These are phyloP conservation scores for Thymelicus sylvestris DNA, from an alignment of 2,888 invertebrate species.

Conservation along the genomic window DNA sequence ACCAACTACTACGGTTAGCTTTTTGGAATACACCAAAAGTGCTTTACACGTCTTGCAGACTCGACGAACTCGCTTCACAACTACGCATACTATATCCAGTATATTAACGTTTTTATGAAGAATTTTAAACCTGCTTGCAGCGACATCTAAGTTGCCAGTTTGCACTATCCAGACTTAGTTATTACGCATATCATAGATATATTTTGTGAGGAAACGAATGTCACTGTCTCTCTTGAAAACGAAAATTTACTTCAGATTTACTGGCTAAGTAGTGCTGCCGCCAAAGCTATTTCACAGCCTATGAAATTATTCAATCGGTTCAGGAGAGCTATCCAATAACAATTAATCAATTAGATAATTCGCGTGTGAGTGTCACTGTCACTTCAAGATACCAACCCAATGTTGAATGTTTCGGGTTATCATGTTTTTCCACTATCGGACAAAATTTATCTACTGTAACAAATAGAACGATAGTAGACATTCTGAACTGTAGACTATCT, in stretches of 20 bases:
- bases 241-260: too few species aligned
- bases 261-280: too few species aligned
- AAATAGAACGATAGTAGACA: conserved; percentile 18
- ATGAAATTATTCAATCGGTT: neutral
- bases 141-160: too few species aligned
- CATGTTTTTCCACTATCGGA: conserved; percentile 36
- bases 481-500: conserved; percentile 2
- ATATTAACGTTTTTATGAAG: too few species aligned
- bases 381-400: conserved; percentile 24
- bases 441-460: conserved; percentile 32
- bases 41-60: neutral
- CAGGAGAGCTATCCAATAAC: conserved; percentile 15
- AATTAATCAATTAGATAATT: conserved; percentile 33
- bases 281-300: too few species aligned
- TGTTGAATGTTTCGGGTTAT: conserved; percentile 29
- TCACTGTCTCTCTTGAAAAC: too few species aligned
- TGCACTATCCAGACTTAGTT: too few species aligned
- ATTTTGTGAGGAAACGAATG: too few species aligned
- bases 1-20: neutral
- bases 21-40: neutral
- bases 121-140: too few species aligned
- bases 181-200: too few species aligned
- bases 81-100: too few species aligned
- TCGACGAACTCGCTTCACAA: too few species aligned
- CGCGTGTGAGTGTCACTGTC: conserved; percentile 24